Evolutionary conservation across 2,113 vertebrate species (phyloP).

Genomic region (Excalfactoria chinensis): DNA sequence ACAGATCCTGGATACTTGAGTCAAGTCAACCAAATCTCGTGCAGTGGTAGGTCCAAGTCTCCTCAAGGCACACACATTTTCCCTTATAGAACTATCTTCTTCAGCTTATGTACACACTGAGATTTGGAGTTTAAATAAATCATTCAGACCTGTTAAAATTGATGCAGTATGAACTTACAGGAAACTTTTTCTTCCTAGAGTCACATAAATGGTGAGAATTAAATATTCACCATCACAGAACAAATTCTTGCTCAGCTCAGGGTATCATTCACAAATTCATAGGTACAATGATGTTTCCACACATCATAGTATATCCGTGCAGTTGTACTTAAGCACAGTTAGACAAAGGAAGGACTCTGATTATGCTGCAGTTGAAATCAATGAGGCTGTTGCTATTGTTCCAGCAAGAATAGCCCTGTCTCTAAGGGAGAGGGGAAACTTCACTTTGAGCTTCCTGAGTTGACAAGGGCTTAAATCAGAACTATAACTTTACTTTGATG

Average conservation of each 20-base stretch:
- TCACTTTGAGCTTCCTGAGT: constrained; percentile 57
- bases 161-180: neutral
- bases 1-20: neutral
- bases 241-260: neutral
- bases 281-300: neutral
- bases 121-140: neutral
- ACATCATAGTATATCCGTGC: neutral
- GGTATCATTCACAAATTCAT: neutral
- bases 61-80: neutral
- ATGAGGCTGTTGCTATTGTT: neutral
- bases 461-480: constrained; percentile 59
- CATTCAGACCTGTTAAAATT: neutral
- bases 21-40: neutral
- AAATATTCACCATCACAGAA: neutral
- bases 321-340: neutral
- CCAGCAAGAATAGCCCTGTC: neutral
- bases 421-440: constrained; percentile 13
- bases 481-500: constrained; percentile 52
- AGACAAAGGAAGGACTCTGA: neutral
- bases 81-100: neutral
- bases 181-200: neutral
- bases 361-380: neutral
- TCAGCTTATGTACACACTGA: neutral
- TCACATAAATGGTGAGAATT: neutral
- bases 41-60: rapidly evolving